These are phyloP conservation scores for Protodeltote pygarga DNA, from an alignment of 2,888 invertebrate genomes.

Conservation along the genomic window DNA sequence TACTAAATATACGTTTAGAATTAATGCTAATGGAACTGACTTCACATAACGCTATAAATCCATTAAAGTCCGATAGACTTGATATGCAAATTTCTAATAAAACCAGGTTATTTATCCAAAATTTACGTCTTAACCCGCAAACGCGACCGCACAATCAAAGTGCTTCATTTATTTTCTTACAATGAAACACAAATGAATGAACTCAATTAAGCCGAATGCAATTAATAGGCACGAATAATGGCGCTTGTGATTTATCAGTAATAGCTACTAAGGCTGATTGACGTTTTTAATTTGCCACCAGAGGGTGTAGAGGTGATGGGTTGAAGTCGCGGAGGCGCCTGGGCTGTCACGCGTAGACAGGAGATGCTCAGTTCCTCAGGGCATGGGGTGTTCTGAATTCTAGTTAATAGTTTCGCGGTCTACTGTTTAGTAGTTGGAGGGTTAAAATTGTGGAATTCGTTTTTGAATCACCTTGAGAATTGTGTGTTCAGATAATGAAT, in stretches of 20 bases:
- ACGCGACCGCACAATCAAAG: constrained; percentile 60
- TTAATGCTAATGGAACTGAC: constrained; percentile 23
- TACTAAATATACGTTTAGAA: constrained; percentile 17
- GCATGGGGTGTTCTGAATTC: constrained; percentile 44
- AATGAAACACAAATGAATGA: constrained; percentile 75
- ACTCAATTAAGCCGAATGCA: constrained; percentile 77
- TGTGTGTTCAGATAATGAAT: neutral
- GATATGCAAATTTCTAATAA: constrained; percentile 44
- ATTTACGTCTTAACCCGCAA: constrained; percentile 51
- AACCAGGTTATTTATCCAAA: constrained; percentile 47
- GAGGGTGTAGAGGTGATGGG: constrained; percentile 52
- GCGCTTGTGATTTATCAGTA: constrained; percentile 78
- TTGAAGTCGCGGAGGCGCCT: constrained; percentile 57
- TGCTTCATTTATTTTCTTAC: constrained; percentile 71
- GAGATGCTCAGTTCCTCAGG: constrained; percentile 56
- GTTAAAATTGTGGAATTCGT: constrained; percentile 18
- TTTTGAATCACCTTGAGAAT: constrained; percentile 13
- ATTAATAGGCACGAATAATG: constrained; percentile 79
- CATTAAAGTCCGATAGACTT: constrained; percentile 38
- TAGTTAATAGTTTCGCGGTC: constrained; percentile 49
- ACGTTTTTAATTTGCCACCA: constrained; percentile 78
- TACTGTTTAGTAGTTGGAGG: constrained; percentile 23
- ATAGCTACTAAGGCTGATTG: constrained; percentile 76
- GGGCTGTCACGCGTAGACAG: constrained; percentile 60
- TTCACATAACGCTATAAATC: constrained; percentile 27